Evolutionary conservation across 2,888 invertebrate species (phyloP), one percentile per base, ranked within the genome.

Genomic region (Dermolepida albohirtum): DNA sequence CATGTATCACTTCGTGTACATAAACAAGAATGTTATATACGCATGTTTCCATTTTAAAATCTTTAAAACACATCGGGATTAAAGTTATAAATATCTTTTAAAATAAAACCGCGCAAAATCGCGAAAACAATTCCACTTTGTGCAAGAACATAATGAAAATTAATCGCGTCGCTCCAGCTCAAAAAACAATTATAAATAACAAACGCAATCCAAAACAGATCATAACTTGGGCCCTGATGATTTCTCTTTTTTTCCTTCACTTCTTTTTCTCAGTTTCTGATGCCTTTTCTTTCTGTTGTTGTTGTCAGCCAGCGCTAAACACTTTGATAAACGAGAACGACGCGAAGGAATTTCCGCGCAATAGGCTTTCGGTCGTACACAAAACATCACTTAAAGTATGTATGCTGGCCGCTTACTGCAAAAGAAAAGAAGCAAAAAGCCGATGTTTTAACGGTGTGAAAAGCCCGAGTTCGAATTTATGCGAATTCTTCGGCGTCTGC

Each of bases 401-500:
- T 17, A 55, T 41, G 41, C 55, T 55, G 41, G n/a, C 55, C 34
- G 34, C 34, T 34, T 34, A 34, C 34, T 34, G 55, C 17, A 41
- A 17, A 14, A 8, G 41, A 41, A 43, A 41, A 52, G 41, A 55
- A 55, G 55, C 40, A 41, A 41, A 17, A 55, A 55, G 41, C 40
- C 41, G 55, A 55, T 55, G 43, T 41, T 55, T 55, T 55, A 55
- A 55, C 55, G 55, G 55, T 43, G 55, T 55, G 43, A 55, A 55
- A 55, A 55, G 55, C 41, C 41, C n/a, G 41, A 41, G 41, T 41
- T n/a, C 22, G 43, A 41, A 55, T 55, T 55, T 55, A 55, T 55
- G 55, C 55, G 55, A 55, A 55, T 55, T 43, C 55, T 55, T 55
- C 22, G 41, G 55, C 34, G 34, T 34, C 34, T 39, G 34, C 40